phyloP scores from a whole-genome alignment of 2,113 vertebrate genomes.

The Neogobius melanostomus region DNA sequence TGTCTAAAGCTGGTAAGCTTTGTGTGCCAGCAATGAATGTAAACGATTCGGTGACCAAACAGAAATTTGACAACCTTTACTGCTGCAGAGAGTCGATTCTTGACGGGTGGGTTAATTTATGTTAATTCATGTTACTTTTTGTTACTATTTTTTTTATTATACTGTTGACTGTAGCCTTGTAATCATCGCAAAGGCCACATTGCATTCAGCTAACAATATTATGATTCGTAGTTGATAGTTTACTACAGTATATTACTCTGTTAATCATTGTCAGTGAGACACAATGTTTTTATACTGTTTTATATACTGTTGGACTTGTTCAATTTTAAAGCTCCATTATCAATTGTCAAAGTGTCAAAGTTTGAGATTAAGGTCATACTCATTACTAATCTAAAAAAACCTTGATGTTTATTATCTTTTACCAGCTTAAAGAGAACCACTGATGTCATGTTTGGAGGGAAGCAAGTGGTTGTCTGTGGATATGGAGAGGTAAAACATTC shows the following conservation, averaged over 20 bases:
- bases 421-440: conserved; percentile 96
- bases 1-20: conserved; percentile 98
- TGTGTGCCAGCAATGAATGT: conserved; percentile 99
- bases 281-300: not conserved
- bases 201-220: not conserved
- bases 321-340: not conserved
- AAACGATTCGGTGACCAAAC: conserved; percentile 98
- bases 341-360: not conserved
- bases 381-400: not conserved
- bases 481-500: conserved; percentile 88
- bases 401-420: conserved; percentile 19
- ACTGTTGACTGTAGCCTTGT: not conserved
- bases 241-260: not conserved
- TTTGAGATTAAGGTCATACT: not conserved
- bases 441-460: conserved; percentile 99
- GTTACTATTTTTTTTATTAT: not conserved
- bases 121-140: not conserved
- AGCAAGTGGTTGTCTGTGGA: conserved; percentile 97
- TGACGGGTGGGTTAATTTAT: conserved; percentile 84
- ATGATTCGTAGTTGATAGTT: not conserved
- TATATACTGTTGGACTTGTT: not conserved
- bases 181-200: not conserved
- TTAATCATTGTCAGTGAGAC: not conserved
- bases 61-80: conserved; percentile 99
- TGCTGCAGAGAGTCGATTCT: conserved; percentile 98